phyloP scores from a whole-genome alignment of 2,113 vertebrate genomes.

The Gorilla gorilla region DNA sequence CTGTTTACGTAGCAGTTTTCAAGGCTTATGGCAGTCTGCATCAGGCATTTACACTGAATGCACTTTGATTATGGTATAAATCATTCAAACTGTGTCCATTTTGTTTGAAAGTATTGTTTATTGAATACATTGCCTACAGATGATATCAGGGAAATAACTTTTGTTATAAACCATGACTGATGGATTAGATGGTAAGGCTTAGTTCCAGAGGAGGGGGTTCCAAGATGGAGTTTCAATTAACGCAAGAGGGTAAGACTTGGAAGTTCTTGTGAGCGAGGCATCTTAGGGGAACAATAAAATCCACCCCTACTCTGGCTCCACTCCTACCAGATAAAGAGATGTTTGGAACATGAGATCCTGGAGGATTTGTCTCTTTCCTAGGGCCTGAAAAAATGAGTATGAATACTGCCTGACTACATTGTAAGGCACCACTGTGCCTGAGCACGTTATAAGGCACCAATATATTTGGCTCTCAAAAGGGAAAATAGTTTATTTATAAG shows the following conservation, averaged over 20 bases:
- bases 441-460: not conserved
- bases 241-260: not conserved
- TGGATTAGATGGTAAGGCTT: not conserved
- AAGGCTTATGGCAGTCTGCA: not conserved
- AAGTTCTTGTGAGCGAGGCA: not conserved
- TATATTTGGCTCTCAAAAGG: not conserved
- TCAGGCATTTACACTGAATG: not conserved
- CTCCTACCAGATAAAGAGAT: not conserved
- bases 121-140: not conserved
- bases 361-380: not conserved
- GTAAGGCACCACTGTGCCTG: not conserved
- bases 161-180: not conserved
- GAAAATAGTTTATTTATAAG: not conserved
- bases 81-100: not conserved
- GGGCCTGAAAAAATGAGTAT: not conserved
- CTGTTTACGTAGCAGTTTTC: not conserved
- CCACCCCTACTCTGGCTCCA: rapidly evolving
- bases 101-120: slow-evolving; percentile 12
- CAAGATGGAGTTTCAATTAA: not conserved
- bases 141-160: not conserved
- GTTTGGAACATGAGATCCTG: not conserved
- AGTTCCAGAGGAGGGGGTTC: not conserved
- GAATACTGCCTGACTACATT: not conserved
- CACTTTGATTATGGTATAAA: slow-evolving; percentile 23
- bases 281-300: not conserved